Evolutionary conservation across 2,888 invertebrate genomes (phyloP), one percentile per base, ranked within the genome.

Genomic region (Poecilobothrus nobilitatus): DNA sequence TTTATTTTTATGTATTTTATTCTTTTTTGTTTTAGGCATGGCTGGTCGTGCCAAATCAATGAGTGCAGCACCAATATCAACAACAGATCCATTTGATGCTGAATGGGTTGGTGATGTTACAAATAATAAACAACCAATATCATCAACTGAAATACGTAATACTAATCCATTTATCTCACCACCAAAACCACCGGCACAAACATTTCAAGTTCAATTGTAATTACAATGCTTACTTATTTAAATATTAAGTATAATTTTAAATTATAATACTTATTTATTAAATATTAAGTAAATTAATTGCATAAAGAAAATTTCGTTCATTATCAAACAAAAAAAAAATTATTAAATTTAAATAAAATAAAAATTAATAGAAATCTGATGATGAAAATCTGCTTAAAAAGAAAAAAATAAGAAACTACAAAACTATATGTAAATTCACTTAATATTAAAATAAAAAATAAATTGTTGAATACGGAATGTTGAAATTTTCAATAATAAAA

Each of bases 51-150:
- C 88, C 2, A 85, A 85, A 76, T 87, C 87, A 1, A 75, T 87
- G 70, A 85, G 85, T 71, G 83, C 85, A 0, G 81, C 81, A 6
- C 75, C 76, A 2, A 82, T 84, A 0, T 79, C 80, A 5, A 76
- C 84, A 21, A 72, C 71, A 22, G 80, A 93, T 82, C 92, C 93
- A 0, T 93, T 93, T 77, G 91, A 93, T 78, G 91, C 92, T 18
- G 92, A 92, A 75, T 93, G 92, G 92, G 92, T 89, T 1, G 87
- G 88, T 69, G 83, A 87, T 66, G 86, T 87, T 1, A 84, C 88
- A 44, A 78, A 80, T 70, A 82, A 83, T 74, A 70, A 71, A 65
- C 6, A 70, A 64, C 62, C 69, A 69, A 68, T 63, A 12, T 12
- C 63, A 63, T 22, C 22, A 7, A 4, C 27, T 27, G 27, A 68